A percentile compares a stretch with the other conserved stretches of the same genome.
Evolutionary conservation across 2,113 vertebrate genomes (phyloP).

Genomic region (Trematomus loennbergii): DNA sequence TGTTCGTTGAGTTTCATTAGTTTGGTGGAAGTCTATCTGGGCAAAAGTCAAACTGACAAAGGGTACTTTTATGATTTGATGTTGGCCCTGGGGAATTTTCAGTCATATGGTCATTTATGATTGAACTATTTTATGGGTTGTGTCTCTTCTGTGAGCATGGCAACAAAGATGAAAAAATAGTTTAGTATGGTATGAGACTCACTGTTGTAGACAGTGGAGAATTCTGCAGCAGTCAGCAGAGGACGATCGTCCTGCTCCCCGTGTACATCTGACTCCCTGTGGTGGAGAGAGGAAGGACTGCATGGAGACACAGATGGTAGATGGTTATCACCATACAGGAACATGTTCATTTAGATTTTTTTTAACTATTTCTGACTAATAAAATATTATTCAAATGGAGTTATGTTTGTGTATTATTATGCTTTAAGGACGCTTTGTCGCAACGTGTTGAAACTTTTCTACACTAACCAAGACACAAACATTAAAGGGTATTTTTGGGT

Average conservation of each 20-base stretch:
- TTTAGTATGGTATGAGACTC: constrained; percentile 51
- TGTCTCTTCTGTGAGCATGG: no score
- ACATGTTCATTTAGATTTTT: not conserved
- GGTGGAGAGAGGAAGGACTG: constrained; percentile 85
- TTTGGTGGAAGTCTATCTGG: no score
- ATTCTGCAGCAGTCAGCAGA: constrained; percentile 82
- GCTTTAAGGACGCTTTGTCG: no score
- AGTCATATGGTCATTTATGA: no score
- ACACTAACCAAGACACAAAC: not conserved
- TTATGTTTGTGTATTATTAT: not conserved
- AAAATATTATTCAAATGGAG: not conserved
- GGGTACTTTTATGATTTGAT: not conserved
- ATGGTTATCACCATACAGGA: not conserved
- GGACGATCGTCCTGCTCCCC: constrained; percentile 86
- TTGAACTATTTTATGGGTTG: not conserved
- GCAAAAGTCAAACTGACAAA: not conserved
- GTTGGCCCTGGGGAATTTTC: not conserved
- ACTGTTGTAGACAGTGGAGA: constrained; percentile 84
- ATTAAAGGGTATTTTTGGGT: no score
- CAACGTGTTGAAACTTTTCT: not conserved
- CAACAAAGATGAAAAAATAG: not conserved
- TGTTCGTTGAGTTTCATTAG: no score
- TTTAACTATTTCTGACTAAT: not conserved
- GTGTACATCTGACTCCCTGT: constrained; percentile 82
- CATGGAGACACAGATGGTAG: constrained; percentile 1